These are phyloP conservation scores for Desmodus rotundus DNA, from an alignment of 2,113 vertebrate species.

Conservation along the genomic window DNA sequence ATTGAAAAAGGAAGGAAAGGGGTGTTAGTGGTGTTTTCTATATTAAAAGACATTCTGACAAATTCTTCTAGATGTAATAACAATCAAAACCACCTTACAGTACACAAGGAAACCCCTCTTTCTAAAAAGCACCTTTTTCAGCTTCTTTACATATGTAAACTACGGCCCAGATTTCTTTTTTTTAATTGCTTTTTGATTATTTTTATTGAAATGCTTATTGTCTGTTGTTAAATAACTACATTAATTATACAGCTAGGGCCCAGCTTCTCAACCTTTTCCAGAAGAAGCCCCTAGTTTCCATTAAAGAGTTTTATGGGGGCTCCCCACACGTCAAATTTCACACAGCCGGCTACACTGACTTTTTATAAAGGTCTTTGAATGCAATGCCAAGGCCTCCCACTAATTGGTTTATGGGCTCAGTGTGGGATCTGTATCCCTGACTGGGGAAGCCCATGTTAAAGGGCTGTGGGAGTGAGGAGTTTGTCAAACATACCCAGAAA, in stretches of 20 bases:
- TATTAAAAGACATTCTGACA: background rate
- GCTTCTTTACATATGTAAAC: background rate
- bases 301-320: conserved; percentile 78
- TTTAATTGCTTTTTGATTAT: background rate
- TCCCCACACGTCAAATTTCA: conserved; percentile 72
- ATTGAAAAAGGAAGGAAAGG: background rate
- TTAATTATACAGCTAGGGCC: background rate
- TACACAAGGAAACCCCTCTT: background rate
- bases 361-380: conserved; percentile 73
- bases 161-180: background rate
- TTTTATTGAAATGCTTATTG: background rate
- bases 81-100: background rate
- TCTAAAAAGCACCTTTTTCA: background rate
- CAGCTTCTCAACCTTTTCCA: conserved; percentile 45
- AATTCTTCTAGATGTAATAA: background rate
- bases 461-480: conserved; percentile 34
- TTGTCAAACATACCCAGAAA: conserved; percentile 35
- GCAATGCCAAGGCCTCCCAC: conserved; percentile 76
- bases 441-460: conserved; percentile 61
- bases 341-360: conserved; percentile 40
- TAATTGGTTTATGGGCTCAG: conserved; percentile 73
- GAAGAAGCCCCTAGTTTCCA: conserved; percentile 60
- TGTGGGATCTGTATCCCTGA: conserved; percentile 49
- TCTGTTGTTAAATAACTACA: conserved; percentile 33
- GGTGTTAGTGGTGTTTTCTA: background rate